These are phyloP conservation scores for Phodopus roborovskii DNA, from an alignment of 2,113 vertebrate genomes.

Conservation along the genomic window DNA sequence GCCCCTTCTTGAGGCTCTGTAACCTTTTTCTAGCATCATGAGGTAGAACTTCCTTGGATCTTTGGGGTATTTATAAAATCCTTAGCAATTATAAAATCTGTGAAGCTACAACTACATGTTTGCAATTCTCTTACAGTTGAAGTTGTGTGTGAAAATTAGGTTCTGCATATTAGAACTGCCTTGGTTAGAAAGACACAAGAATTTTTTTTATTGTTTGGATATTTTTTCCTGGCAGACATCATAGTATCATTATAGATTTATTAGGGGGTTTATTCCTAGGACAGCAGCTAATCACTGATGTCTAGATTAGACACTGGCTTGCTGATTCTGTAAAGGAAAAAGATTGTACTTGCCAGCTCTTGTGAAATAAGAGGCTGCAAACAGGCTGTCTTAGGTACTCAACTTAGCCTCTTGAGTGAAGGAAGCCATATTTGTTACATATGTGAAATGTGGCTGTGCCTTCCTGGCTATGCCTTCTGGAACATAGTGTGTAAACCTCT, in stretches of 20 bases:
- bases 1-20: neutral
- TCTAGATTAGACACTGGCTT: neutral
- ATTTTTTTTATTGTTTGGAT: neutral
- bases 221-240: neutral
- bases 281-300: neutral
- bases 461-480: neutral
- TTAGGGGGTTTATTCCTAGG: neutral
- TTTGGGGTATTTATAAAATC: neutral
- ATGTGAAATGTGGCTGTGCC: neutral
- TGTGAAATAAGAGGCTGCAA: neutral
- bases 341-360: neutral
- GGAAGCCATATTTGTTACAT: neutral
- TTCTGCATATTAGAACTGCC: neutral
- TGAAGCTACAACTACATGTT: neutral
- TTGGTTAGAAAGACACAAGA: neutral
- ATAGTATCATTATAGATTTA: neutral
- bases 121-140: constrained; percentile 32
- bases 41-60: too few species aligned
- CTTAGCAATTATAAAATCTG: neutral
- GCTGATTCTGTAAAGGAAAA: neutral
- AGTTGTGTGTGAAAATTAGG: neutral
- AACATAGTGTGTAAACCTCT: neutral
- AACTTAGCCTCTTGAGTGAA: neutral
- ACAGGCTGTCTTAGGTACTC: neutral
- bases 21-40: neutral